These are phyloP conservation scores for Apotomis turbidana DNA, from an alignment of 2,888 invertebrate species.

Conservation along the genomic window DNA sequence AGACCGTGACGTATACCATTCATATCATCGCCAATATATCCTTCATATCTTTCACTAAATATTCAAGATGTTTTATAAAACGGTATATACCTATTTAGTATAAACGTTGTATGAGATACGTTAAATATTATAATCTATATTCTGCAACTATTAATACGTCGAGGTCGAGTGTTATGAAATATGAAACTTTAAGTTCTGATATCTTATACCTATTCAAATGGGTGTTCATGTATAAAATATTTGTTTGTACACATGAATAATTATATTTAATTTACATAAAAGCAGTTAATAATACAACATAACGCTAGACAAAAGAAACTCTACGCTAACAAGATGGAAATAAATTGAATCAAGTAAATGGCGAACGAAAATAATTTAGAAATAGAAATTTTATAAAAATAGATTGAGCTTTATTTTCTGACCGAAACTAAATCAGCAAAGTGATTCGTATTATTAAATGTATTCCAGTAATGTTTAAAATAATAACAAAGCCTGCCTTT, in stretches of 20 bases:
- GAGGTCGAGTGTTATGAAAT: not conserved
- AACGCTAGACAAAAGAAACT: not conserved
- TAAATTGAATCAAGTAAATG: not conserved
- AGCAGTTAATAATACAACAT: not conserved
- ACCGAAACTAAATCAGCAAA: too few species aligned
- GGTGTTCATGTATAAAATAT: not conserved
- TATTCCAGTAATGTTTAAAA: too few species aligned
- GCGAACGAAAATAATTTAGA: not conserved
- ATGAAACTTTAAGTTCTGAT: not conserved
- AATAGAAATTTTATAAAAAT: too few species aligned
- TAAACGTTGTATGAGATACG: too few species aligned
- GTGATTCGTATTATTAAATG: too few species aligned
- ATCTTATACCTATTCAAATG: not conserved
- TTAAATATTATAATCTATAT: too few species aligned
- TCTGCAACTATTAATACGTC: too few species aligned
- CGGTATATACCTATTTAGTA: too few species aligned
- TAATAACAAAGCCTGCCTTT: not conserved
- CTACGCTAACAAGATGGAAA: not conserved
- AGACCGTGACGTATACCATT: too few species aligned
- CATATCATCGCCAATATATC: too few species aligned
- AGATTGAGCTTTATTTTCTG: not conserved
- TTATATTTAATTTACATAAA: not conserved
- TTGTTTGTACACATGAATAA: not conserved
- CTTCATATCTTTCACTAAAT: too few species aligned
- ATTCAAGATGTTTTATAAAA: not conserved